Conservation (phyloP, 2,797 vertebrate genomes). For the Schizopygopsis pylzovi region DNA sequence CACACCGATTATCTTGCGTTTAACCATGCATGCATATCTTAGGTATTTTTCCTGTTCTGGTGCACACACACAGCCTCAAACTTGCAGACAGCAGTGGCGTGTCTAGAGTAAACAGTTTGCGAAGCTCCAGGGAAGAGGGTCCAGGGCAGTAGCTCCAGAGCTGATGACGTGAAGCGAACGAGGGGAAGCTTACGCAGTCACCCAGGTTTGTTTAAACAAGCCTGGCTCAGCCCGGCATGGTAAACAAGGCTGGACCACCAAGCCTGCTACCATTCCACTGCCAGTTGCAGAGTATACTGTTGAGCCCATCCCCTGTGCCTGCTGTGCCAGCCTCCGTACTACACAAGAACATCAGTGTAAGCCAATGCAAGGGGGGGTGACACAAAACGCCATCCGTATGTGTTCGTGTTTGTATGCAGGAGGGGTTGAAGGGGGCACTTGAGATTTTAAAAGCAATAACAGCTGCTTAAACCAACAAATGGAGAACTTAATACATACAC, state of each 20-base stretch:
- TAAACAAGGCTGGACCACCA: conserved; percentile 82
- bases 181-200: conserved; percentile 71
- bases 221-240: conserved; percentile 64
- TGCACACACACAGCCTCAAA: conserved; percentile 5
- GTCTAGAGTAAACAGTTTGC: conserved; percentile 56
- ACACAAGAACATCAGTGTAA: conserved; percentile 47
- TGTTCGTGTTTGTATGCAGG: conserved; percentile 1
- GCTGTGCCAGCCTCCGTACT: conserved; percentile 10
- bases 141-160: conserved; percentile 69
- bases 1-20: conserved; percentile 28
- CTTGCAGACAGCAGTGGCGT: conserved; percentile 34
- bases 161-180: conserved; percentile 70
- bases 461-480: conserved; percentile 77
- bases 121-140: conserved; percentile 58
- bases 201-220: conserved; percentile 77
- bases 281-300: conserved; percentile 21
- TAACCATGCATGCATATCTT: conserved; percentile 4
- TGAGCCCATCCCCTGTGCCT: neutral
- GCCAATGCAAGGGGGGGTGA: neutral
- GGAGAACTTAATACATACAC: conserved; percentile 74
- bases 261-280: conserved; percentile 62
- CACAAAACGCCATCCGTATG: conserved; percentile 23
- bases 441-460: conserved; percentile 72
- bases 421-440: conserved; percentile 41
- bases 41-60: conserved; percentile 4